Percentiles rank a stretch among this genome's conserved stretches.
Conservation (phyloP, 2,888 invertebrate genomes). For the Nemotelus nigrinus region DNA sequence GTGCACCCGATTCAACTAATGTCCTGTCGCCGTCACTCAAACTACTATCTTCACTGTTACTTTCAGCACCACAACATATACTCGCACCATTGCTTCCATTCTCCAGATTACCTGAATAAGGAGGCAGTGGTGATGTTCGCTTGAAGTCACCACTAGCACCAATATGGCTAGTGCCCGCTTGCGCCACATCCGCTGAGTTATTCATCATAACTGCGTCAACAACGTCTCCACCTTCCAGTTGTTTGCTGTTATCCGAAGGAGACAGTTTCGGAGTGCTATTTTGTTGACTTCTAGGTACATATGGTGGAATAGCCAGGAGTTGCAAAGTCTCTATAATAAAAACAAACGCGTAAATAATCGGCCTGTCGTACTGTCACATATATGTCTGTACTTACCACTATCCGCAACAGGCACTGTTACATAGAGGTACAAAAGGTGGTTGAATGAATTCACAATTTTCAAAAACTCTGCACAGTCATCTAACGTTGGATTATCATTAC, state of each 20-base stretch:
- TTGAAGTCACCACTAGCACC: slow-evolving; percentile 44
- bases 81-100: slow-evolving; percentile 53
- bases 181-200: slow-evolving; percentile 45
- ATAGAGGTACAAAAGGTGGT: slow-evolving; percentile 71
- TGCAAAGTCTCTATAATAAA: slow-evolving; percentile 64
- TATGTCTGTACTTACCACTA: slow-evolving; percentile 65
- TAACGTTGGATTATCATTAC: slow-evolving; percentile 52
- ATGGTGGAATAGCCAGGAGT: slow-evolving; percentile 67
- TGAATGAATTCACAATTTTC: slow-evolving; percentile 63
- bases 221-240: slow-evolving; percentile 56
- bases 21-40: slow-evolving; percentile 78
- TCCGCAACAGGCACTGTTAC: slow-evolving; percentile 72
- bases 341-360: not conserved
- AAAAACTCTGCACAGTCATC: slow-evolving; percentile 65
- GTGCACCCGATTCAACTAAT: slow-evolving; percentile 61
- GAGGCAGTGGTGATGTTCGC: slow-evolving; percentile 49
- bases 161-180: slow-evolving; percentile 13
- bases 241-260: slow-evolving; percentile 52
- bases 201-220: slow-evolving; percentile 62
- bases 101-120: slow-evolving; percentile 53
- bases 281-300: slow-evolving; percentile 52
- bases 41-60: slow-evolving; percentile 80
- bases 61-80: slow-evolving; percentile 67
- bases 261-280: slow-evolving; percentile 48
- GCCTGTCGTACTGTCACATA: not conserved